Base-by-base conservation (phyloP, 1,140 invertebrate genomes). In the Coelopa frigida region DNA sequence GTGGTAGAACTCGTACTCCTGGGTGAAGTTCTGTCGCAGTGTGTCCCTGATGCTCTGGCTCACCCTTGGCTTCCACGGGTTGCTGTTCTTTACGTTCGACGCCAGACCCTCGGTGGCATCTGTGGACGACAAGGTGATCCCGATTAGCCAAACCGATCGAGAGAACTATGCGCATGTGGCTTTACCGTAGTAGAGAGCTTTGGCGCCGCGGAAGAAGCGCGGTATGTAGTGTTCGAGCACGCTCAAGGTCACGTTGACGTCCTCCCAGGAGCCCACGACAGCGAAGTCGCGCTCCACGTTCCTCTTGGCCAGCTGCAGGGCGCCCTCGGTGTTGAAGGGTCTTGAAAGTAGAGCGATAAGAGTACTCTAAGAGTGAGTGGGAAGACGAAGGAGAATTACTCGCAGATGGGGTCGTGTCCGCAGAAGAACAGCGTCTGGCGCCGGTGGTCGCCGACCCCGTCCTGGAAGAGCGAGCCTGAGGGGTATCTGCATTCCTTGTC, bases 401-500 rank as follows among this genome's bases (percentile, higher is more conserved):
- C 72, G 88, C 85, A 82, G 81, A 79, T 86, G 86, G 44, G 78
- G 43, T 85, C 81, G 62, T 91, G 87, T 4, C 89, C 88, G 57
- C 89, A 93, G 70, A 92, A 92, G 70, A 90, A 92, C 48, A 89
- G 75, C 0, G 83, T 82, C 31, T 63, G 60, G 0, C 60, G 51
- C 47, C 86, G 72, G 61, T 89, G 84, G 71, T 89, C 84, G 4
- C 83, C 38, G 5, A 84, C 51, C 85, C 87, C 24, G 81, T 37
- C 85, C 58, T 87, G 82, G 54, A 82, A 79, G 5, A 78, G 81
- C 55, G 86, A 84, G 0, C 85, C 87, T 53, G 81, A 78, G 8
- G 84, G 61, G 68, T 89, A 91, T 35, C 78, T 78, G 57, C 88
- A 93, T 65, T 92, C 88, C n/a, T 81, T 73, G 68, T 91, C 87